Conservation (phyloP, 2,888 invertebrate species). For the Aleiodes testaceus region DNA sequence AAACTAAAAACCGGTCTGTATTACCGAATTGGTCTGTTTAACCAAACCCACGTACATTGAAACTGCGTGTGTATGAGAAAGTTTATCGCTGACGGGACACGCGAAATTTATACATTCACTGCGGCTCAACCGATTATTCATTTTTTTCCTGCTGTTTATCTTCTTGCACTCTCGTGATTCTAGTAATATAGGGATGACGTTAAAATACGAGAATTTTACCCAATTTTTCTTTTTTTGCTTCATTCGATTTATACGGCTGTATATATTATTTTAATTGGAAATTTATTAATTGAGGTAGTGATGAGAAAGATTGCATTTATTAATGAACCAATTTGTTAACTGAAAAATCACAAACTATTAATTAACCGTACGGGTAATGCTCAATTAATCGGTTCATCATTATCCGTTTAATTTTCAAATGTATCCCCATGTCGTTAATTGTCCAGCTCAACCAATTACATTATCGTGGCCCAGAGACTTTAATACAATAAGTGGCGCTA, state of each 20-base stretch:
- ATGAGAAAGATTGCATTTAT: background rate
- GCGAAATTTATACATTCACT: conserved; percentile 40
- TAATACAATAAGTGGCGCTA: conserved; percentile 29
- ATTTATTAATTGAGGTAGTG: conserved; percentile 5
- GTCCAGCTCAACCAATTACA: conserved; percentile 3
- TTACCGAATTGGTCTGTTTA: conserved; percentile 16
- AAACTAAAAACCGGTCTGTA: background rate
- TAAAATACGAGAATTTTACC: conserved; percentile 21
- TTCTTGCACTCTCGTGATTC: conserved; percentile 31
- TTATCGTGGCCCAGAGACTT: conserved; percentile 8
- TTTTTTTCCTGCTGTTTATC: conserved; percentile 36
- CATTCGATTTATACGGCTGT: background rate
- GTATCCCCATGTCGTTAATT: background rate
- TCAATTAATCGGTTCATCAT: conserved; percentile 12
- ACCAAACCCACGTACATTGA: background rate
- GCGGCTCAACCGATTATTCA: conserved; percentile 36
- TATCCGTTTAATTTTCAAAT: background rate
- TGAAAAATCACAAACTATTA: no score
- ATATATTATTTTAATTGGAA: conserved; percentile 1
- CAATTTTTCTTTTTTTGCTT: background rate
- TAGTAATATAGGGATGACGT: conserved; percentile 23
- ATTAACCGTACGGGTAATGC: background rate
- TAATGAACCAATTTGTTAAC: no score
- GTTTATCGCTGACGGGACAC: conserved; percentile 39
- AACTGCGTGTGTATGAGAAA: conserved; percentile 25